Evolutionary conservation across 92 coral and sea anemone species (phyloP).

Genomic region (Montipora capitata): DNA sequence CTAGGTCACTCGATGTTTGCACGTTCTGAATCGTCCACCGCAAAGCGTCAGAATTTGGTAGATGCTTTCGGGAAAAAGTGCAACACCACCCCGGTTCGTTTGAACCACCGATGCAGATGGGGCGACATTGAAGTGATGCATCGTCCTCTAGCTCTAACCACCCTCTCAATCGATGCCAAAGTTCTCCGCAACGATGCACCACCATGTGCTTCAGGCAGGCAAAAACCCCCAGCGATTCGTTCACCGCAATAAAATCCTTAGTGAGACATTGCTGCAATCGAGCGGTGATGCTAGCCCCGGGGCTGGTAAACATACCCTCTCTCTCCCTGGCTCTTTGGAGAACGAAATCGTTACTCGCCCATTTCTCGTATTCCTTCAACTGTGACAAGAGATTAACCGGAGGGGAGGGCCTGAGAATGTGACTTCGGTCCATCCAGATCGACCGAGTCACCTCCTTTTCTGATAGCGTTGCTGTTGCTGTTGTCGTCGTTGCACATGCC

Average conservation of each 20-base stretch:
- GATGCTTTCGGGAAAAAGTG: constrained; percentile 5
- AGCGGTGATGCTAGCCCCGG: background rate
- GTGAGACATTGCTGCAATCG: background rate
- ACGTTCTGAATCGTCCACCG: background rate
- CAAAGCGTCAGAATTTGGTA: background rate
- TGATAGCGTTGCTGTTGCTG: background rate
- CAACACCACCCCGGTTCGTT: constrained; percentile 18
- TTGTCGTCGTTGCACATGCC: background rate
- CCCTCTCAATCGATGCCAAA: background rate
- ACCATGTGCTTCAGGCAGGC: constrained; percentile 28
- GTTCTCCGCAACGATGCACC: constrained; percentile 5
- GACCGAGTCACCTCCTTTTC: background rate
- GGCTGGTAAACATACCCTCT: background rate
- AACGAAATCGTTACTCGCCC: constrained; percentile 17
- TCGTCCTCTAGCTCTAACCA: background rate
- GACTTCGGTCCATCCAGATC: constrained; percentile 7
- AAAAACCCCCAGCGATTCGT: constrained; percentile 14
- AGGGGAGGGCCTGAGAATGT: background rate
- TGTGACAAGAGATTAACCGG: constrained; percentile 2
- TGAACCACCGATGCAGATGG: background rate
- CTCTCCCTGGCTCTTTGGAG: background rate
- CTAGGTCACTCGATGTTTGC: background rate
- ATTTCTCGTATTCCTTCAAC: background rate
- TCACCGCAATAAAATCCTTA: background rate
- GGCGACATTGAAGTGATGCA: constrained; percentile 3